Base-by-base conservation (phyloP, 2,113 vertebrate species). In the Salminus brasiliensis region DNA sequence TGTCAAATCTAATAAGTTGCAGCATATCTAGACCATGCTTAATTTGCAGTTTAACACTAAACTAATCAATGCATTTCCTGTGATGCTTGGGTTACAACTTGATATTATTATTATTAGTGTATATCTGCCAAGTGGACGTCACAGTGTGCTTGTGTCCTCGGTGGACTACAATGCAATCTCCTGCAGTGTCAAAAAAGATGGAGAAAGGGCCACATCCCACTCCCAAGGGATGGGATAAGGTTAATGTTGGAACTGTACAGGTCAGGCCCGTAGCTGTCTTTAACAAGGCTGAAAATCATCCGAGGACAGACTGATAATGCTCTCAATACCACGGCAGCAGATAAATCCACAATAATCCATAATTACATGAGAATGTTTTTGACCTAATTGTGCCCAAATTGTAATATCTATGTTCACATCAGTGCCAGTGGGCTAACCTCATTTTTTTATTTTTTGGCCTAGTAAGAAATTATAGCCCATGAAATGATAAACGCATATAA, bases 241-340 rank as follows among this genome's bases (percentile, higher is more conserved):
- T 36, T 55, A 18, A 10, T 27, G 9, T 15, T 41, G 29, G 27
- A n/a, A 32, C 57, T 63, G 63, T 13, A 52, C 16, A 49, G 8
- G n/a, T 1, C 49, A 36, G 47, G n/a, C 63, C 5, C 67, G 49
- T 6, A 62, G n/a, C 12, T 74, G 43, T 60, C 41, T 76, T 75
- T 25, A 34, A 41, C 43, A 52, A 82, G 59, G 27, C 52, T 80
- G 60, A 12, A 68, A 62, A 25, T 29, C 62, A 74, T 12, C 53
- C 53, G 34, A 23, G 52, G 68, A 77, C 65, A 74, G 43, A 85
- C 47, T 16, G 60, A 36, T 10, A 55, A 57, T 12, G 29, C 27
- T 55, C 57, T 29, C 30, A 72, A 27, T 52, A 34, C 12, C 6
- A 36, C 25, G 25, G 43, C 72, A 12, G 10, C 9, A 29, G 27